phyloP scores from a whole-genome alignment of 2,888 invertebrate genomes.

The Dorcus parallelipipedus region DNA sequence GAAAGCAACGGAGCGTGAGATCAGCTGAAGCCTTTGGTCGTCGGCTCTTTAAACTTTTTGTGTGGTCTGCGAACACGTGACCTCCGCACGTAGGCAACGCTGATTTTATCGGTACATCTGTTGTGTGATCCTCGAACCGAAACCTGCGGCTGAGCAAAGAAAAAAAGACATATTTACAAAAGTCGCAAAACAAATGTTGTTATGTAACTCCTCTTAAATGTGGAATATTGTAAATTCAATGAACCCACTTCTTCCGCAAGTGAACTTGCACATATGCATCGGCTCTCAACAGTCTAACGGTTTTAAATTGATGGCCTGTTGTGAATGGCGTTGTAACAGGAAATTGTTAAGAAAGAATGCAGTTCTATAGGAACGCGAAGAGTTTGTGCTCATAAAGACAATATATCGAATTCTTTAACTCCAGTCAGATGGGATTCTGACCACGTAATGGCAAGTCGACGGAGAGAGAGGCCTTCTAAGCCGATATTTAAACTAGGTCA shows the following conservation, averaged over 20 bases:
- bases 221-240: too few species aligned
- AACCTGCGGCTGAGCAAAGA: background rate
- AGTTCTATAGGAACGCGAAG: slow-evolving; percentile 3
- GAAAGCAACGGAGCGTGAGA: background rate
- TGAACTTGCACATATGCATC: background rate
- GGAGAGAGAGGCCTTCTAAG: too few species aligned
- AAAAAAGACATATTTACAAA: background rate
- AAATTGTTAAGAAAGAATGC: slow-evolving; percentile 7
- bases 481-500: too few species aligned
- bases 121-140: background rate
- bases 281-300: slow-evolving; percentile 2
- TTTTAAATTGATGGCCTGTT: slow-evolving; percentile 7
- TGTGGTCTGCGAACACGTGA: background rate
- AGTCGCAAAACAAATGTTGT: too few species aligned
- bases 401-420: background rate
- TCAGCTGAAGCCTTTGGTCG: background rate
- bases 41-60: background rate
- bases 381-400: background rate
- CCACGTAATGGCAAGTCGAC: too few species aligned
- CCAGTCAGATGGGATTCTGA: too few species aligned
- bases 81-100: background rate
- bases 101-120: background rate
- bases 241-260: background rate
- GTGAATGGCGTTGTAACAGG: slow-evolving; percentile 2
- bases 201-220: too few species aligned